These are phyloP conservation scores for Drosophila equinoxialis DNA, from an alignment of 1,140 invertebrate species.

Conservation along the genomic window DNA sequence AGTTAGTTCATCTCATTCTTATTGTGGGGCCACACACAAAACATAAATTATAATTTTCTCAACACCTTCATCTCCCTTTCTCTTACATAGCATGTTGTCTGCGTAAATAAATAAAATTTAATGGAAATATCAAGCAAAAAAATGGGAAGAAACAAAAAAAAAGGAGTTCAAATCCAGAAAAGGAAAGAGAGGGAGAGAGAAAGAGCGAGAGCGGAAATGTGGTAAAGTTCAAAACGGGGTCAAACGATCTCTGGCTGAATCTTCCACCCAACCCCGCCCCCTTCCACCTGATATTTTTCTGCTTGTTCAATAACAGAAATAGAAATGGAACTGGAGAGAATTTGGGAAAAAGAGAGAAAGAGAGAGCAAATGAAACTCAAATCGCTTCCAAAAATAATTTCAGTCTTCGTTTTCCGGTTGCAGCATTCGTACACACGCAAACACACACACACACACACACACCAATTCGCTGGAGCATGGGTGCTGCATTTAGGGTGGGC, in stretches of 20 bases:
- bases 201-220: slow-evolving; percentile 14
- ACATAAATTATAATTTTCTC: slow-evolving; percentile 70
- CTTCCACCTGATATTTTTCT: not conserved
- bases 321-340: slow-evolving; percentile 27
- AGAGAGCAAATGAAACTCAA: slow-evolving; percentile 13
- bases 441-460: slow-evolving; percentile 18
- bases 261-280: slow-evolving; percentile 27
- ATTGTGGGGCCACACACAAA: slow-evolving; percentile 53
- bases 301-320: not conserved
- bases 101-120: slow-evolving; percentile 70
- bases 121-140: slow-evolving; percentile 59
- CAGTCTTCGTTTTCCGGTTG: slow-evolving; percentile 43
- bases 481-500: not conserved
- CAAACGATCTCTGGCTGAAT: slow-evolving; percentile 59
- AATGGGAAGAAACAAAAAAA: slow-evolving; percentile 43
- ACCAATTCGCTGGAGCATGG: not conserved
- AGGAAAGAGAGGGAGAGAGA: slow-evolving; percentile 28
- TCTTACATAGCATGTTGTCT: slow-evolving; percentile 31
- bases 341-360: not conserved
- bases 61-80: slow-evolving; percentile 25
- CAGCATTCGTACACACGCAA: slow-evolving; percentile 29
- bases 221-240: slow-evolving; percentile 59
- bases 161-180: slow-evolving; percentile 10
- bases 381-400: slow-evolving; percentile 46
- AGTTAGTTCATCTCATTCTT: not conserved